Evolutionary conservation across 2,797 vertebrate species (phyloP), one percentile per base, ranked within the genome.

Genomic region (Eptatretus atami): DNA sequence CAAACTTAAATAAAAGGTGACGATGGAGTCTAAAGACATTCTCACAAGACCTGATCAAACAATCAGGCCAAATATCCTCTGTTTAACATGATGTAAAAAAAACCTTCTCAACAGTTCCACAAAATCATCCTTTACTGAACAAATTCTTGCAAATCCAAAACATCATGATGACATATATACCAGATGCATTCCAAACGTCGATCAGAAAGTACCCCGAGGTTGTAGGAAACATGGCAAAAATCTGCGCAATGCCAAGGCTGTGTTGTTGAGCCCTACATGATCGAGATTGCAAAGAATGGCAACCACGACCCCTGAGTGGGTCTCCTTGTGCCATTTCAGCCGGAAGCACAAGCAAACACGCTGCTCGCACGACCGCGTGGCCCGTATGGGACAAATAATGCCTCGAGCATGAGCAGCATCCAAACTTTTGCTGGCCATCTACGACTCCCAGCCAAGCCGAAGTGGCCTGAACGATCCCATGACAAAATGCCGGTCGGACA

Each of bases 271-370:
- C 8, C 81, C 80, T 3, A 86, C 81, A 0, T 83, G 82, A 53
- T 94, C 86, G 80, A 96, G 84, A 66, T 96, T 98, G 44, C 80
- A 80, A 64, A 98, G 76, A 65, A 98, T 80, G 1, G 78, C 77
- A 65, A 98, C n/a, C 65, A 93, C 74, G 1, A 92, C 3, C 88
- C 92, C 63, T 73, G 77, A 1, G 87, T 9, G 52, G 1, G 13
- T 53, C 25, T 2, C 64, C 67, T 1, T 67, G 53, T 9, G 67
- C 61, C 67, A 71, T 66, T 61, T 78, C 77, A 61, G 77, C 76
- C 2, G 92, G n/a, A 64, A 95, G 77, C 52, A 98, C 78, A 14
- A 98, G 72, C 11, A 98, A n/a, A 76, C 64, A 95, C 82, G 0
- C 87, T 95, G 63, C 92, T 96, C 3, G 84, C 83, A 3, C 92